A percentile compares a stretch with the other conserved stretches of the same genome.
These are phyloP conservation scores for Porites lobata DNA, from an alignment of 92 coral and sea anemone species.

Conservation along the genomic window DNA sequence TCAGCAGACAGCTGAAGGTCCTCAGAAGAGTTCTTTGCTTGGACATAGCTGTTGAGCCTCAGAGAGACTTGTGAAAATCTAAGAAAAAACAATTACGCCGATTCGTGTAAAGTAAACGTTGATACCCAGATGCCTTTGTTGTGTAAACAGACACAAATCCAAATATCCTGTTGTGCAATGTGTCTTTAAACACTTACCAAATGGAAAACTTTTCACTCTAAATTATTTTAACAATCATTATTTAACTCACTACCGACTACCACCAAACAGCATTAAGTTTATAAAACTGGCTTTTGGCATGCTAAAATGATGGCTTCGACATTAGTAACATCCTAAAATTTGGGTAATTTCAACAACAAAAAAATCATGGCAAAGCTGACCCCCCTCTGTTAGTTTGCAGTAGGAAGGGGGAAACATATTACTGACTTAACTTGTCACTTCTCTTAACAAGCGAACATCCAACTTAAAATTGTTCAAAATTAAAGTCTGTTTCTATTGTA, in stretches of 20 bases:
- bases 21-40: too few relatives aligned
- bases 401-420: neutral
- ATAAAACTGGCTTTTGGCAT: neutral
- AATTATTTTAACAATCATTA: too few relatives aligned
- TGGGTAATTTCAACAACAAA: neutral
- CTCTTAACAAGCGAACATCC: neutral
- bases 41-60: neutral
- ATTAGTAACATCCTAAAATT: neutral
- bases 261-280: neutral
- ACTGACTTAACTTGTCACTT: neutral
- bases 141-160: constrained; percentile 19
- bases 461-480: neutral
- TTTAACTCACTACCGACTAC: neutral
- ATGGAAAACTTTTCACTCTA: neutral
- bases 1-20: too few relatives aligned
- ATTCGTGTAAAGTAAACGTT: neutral
- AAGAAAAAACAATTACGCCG: neutral
- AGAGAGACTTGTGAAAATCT: neutral
- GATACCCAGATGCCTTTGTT: constrained; percentile 25
- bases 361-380: neutral
- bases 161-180: neutral
- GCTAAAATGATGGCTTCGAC: neutral
- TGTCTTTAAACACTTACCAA: neutral
- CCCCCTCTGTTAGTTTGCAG: neutral
- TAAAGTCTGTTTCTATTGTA: neutral